A percentile compares a stretch with the other conserved stretches of the same genome.
Conservation (phyloP, 1,140 invertebrate species). For the Choristoneura fumiferana region DNA sequence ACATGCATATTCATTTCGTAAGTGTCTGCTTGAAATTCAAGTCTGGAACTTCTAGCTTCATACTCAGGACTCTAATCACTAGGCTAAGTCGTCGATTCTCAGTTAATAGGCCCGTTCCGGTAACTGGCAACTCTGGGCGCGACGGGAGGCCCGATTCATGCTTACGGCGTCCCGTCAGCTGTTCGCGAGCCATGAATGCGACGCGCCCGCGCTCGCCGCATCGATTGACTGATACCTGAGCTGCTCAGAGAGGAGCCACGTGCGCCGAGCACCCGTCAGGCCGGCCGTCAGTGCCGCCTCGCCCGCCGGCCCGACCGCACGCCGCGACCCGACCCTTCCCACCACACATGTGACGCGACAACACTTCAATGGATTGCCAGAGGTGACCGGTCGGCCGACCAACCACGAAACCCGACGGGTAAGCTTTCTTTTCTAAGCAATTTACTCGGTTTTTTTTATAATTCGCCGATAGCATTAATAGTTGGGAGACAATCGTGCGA, state of each 20-base stretch:
- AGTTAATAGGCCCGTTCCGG: no score
- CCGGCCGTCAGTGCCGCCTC: slow-evolving; percentile 19
- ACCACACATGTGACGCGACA: slow-evolving; percentile 31
- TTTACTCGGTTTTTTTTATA: no score
- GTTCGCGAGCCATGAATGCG: slow-evolving; percentile 68
- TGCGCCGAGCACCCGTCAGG: slow-evolving; percentile 29
- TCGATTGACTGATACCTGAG: slow-evolving; percentile 66
- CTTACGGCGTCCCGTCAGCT: slow-evolving; percentile 71
- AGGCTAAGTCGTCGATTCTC: no score
- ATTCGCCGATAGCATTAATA: no score
- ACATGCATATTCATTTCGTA: no score
- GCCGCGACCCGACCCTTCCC: slow-evolving; percentile 45
- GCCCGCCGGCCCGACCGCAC: slow-evolving; percentile 50
- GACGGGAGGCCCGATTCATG: slow-evolving; percentile 57
- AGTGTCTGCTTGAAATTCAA: no score
- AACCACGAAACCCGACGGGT: slow-evolving; percentile 38
- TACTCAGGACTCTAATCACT: no score
- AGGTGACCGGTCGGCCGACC: slow-evolving; percentile 52
- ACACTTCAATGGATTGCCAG: slow-evolving; percentile 59
- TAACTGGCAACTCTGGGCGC: not conserved
- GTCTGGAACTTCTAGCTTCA: no score
- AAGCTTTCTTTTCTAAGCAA: slow-evolving; percentile 26
- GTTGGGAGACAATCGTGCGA: slow-evolving; percentile 47
- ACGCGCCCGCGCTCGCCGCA: slow-evolving; percentile 57
- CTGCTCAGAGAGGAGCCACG: slow-evolving; percentile 35